Conservation (phyloP, 2,797 vertebrate genomes). For the Botia kubotai region DNA sequence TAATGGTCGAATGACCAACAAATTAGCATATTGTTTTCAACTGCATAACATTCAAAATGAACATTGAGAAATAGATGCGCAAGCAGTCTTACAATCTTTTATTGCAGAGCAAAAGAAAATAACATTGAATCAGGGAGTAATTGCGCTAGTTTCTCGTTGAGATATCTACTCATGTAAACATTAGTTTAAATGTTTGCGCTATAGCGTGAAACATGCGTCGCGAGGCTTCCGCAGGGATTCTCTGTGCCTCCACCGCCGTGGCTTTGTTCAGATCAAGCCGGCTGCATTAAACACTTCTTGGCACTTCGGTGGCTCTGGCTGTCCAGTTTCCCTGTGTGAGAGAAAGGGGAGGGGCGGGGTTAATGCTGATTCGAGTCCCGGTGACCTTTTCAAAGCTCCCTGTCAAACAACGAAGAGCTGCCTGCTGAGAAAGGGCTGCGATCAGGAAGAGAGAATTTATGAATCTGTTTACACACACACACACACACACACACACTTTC, state of each 20-base stretch:
- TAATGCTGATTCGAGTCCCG: constrained; percentile 78
- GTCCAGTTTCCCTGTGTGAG: constrained; percentile 90
- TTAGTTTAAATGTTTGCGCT: constrained; percentile 31
- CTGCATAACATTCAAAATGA: constrained; percentile 10
- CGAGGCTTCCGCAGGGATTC: constrained; percentile 35
- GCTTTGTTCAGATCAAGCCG: constrained; percentile 68
- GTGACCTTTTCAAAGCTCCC: constrained; percentile 81
- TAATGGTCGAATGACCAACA: neutral
- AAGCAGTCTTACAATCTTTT: constrained; percentile 34
- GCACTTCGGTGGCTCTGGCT: constrained; percentile 93
- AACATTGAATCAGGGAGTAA: constrained; percentile 16
- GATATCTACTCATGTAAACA: constrained; percentile 18
- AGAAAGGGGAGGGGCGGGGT: constrained; percentile 61
- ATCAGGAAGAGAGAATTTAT: constrained; percentile 45
- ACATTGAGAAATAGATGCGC: constrained; percentile 31
- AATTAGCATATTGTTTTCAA: neutral
- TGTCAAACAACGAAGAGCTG: constrained; percentile 77
- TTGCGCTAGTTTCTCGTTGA: neutral
- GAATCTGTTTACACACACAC: constrained; percentile 44
- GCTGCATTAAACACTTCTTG: constrained; percentile 93
- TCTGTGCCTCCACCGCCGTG: constrained; percentile 55
- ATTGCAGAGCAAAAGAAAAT: constrained; percentile 45
- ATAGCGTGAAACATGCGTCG: constrained; percentile 9
- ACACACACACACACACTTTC: constrained; percentile 14
- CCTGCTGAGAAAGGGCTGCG: constrained; percentile 53